Percentiles rank a stretch among this genome's conserved stretches.
Evolutionary conservation across 2,888 invertebrate genomes (phyloP).

Genomic region (Xiphydria camelus): DNA sequence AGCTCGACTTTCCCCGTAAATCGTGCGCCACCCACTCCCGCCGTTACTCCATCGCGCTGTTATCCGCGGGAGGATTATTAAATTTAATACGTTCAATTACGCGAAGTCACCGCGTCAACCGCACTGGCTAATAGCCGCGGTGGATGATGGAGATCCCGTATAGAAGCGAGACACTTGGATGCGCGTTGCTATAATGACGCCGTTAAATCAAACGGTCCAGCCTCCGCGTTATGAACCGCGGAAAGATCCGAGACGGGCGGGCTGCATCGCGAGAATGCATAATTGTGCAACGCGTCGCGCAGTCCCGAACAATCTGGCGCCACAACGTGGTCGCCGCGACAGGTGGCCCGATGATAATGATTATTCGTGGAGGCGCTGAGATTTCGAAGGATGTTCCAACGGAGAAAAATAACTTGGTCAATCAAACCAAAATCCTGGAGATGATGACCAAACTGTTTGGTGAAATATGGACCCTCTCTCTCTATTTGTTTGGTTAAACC

Average conservation of each 20-base stretch:
- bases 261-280: conserved; percentile 10
- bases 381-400: no score
- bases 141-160: conserved; percentile 22
- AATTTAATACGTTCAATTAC: conserved; percentile 44
- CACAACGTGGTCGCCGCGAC: no score
- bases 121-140: conserved; percentile 27
- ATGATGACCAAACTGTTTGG: no score
- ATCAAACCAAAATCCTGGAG: no score
- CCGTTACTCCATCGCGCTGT: not conserved
- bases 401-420: no score
- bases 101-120: conserved; percentile 27
- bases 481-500: no score
- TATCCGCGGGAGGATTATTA: conserved; percentile 36
- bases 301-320: no score
- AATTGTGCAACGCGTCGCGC: conserved; percentile 13
- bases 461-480: no score
- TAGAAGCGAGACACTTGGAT: not conserved
- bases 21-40: no score
- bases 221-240: conserved; percentile 36
- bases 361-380: no score
- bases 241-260: conserved; percentile 31
- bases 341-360: no score
- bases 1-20: no score
- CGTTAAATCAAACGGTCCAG: conserved; percentile 41
- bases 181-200: conserved; percentile 36